Evolutionary conservation across 2,888 invertebrate species (phyloP).

Genomic region (Caenorhabditis virilis): DNA sequence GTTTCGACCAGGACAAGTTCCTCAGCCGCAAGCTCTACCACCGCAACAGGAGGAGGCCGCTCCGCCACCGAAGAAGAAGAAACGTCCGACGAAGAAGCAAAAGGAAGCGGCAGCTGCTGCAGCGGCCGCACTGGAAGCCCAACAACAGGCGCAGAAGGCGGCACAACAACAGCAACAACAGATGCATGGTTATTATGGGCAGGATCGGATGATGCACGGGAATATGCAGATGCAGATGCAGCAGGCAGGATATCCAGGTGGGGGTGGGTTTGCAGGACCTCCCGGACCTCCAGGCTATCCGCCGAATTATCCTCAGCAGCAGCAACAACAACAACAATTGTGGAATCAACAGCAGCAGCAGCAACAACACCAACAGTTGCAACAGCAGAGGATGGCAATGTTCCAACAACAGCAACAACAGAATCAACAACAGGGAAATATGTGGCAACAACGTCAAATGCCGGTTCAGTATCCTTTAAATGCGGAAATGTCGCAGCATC

Average conservation of each 20-base stretch:
- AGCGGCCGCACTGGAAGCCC: constrained; percentile 19
- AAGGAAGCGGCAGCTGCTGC: constrained; percentile 37
- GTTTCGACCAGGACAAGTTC: constrained; percentile 1
- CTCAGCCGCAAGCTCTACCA: neutral
- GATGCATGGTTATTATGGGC: constrained; percentile 20
- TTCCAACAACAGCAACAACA: constrained; percentile 34
- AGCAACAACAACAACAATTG: constrained; percentile 31
- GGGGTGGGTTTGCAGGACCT: constrained; percentile 4
- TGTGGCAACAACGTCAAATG: constrained; percentile 5
- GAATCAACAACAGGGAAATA: constrained; percentile 19
- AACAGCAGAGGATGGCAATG: constrained; percentile 20
- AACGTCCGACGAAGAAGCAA: constrained; percentile 45
- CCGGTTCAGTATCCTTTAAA: constrained; percentile 38
- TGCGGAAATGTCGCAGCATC: constrained; percentile 10
- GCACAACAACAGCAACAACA: constrained; percentile 27
- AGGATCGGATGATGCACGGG: constrained; percentile 4
- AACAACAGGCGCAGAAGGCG: constrained; percentile 18
- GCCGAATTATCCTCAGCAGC: constrained; percentile 24
- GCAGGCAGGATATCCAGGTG: constrained; percentile 17
- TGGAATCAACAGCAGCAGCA: constrained; percentile 24
- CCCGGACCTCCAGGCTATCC: constrained; percentile 35
- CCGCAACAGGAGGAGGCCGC: constrained; percentile 1
- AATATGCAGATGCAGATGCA: constrained; percentile 4
- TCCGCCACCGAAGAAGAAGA: constrained; percentile 45
- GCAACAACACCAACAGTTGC: constrained; percentile 5